Evolutionary conservation across 2,797 vertebrate species (phyloP), one percentile per base, ranked within the genome.

Genomic region (Myiotriccus ornatus): DNA sequence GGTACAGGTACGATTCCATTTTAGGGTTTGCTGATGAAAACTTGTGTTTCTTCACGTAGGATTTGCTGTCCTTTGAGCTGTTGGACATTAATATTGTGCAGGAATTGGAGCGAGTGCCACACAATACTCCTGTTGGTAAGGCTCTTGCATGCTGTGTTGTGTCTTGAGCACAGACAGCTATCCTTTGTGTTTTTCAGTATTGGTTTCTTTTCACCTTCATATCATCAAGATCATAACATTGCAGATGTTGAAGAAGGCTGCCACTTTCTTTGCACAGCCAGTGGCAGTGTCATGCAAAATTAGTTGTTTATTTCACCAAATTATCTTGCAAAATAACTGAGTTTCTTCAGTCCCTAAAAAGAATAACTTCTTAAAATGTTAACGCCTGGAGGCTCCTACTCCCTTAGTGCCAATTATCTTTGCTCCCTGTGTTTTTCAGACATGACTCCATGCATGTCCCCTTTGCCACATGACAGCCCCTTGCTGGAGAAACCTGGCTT

Each of bases 1-100:
- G 52, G 14, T 39, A 7, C 46, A 67, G 49, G 5, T 6, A 37
- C 2, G 21, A 43, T 56, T 82, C 64, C 12, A 4, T 76, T 47
- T 74, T 25, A 30, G 41, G 12, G 8, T 50, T 53, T 79, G 53
- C n/a, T 85, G 21, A 90, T 91, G 50, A 47, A n/a, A 84, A 14
- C 62, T 47, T 52, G 14, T 80, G 52, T 88, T 92, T 41, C 25
- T 84, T 92, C 50, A 74, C 91, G 73, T 68, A 99, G 99, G 99
- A 99, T 96, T 98, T 99, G 55, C 98, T 99, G 76, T 99, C 99
- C 35, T 99, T 99, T 96, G 99, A 99, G 97, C 96, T 99, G 90
- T 92, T 99, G 97, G 99, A 99, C 95, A 99, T 99, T 89, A 99
- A 99, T 95, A 99, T 99, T 94, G 99, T 99, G 62, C 99, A 99